Evolutionary conservation across 1,140 invertebrate genomes (phyloP), one percentile per base, ranked within the genome.

Genomic region (Pseudomyrmex cubaensis): DNA sequence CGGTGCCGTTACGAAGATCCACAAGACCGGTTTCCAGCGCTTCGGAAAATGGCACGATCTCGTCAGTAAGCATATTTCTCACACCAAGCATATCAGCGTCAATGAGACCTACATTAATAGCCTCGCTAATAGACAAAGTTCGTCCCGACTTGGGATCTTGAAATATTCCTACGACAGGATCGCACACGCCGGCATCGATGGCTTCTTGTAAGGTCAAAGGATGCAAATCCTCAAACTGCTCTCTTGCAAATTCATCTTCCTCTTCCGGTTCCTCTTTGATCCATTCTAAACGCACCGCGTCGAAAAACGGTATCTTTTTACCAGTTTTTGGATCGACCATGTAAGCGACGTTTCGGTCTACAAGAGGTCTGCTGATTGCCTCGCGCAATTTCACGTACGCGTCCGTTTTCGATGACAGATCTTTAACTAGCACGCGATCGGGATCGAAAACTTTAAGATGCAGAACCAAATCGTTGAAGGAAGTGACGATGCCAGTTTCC

Each of bases 251-350:
- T 48, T 63, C 44, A 5, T 80, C 13, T 1, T 22, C 35, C 5
- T 80, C 13, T 1, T 22, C 25, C 2, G 52, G 25, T 44, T 56
- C 52, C 5, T 77, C 15, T 7, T 84, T 95, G 83, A 97, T 96
- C 95, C 96, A 96, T 56, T 95, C 95, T 59, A 96, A 93, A 89
- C 97, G 95, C 54, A 98, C 95, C 83, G 98, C 98, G 91, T 98
- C 97, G 93, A 98, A 97, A 93, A 98, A 98, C 5, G 97, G 95
- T 57, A 98, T 95, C 69, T 96, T 95, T 91, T 97, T 96, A 9
- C 97, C 97, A 25, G 96, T 97, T 92, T 97, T 96, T 10, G 96
- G 96, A 95, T 99, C 97, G 4, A 98, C 96, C 95, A 98, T 97
- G 87, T 97, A 95, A 9, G 97, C 97, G 1, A 96, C 95, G 78